Evolutionary conservation across 1,140 invertebrate genomes (phyloP).

Genomic region (Coptotermes formosanus): DNA sequence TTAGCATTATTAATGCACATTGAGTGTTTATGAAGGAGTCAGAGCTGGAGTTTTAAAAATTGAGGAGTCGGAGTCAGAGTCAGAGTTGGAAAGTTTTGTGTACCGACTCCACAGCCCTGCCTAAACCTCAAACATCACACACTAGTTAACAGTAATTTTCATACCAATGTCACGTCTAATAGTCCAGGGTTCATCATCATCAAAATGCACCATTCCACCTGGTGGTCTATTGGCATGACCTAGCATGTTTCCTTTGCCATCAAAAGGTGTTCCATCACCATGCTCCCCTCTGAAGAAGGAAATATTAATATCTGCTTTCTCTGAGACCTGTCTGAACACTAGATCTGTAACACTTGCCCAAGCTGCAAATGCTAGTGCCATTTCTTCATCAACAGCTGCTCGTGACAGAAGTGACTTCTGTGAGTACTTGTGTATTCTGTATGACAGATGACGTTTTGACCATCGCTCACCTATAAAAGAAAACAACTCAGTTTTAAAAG

Average conservation of each 20-base stretch:
- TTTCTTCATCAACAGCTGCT: neutral
- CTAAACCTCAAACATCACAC: too few species aligned
- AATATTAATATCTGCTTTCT: neutral
- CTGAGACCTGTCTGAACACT: neutral
- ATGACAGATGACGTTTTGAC: neutral
- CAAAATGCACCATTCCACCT: neutral
- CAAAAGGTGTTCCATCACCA: neutral
- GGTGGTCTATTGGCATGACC: neutral
- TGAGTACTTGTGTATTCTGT: neutral
- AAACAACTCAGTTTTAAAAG: neutral
- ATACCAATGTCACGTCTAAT: neutral
- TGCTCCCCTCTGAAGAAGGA: neutral
- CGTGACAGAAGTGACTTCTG: neutral
- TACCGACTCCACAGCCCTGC: too few species aligned
- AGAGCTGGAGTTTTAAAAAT: too few species aligned
- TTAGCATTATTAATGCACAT: too few species aligned
- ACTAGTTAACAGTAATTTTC: too few species aligned
- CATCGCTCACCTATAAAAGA: neutral
- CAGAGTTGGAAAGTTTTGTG: too few species aligned
- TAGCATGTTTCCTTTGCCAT: neutral
- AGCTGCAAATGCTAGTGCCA: neutral
- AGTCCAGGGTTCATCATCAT: neutral
- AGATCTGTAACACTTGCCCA: neutral
- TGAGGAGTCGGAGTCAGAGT: too few species aligned
- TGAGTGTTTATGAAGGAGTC: too few species aligned